These are phyloP conservation scores for Crypturellus tataupa DNA, from an alignment of 2,797 vertebrate genomes.

Conservation along the genomic window DNA sequence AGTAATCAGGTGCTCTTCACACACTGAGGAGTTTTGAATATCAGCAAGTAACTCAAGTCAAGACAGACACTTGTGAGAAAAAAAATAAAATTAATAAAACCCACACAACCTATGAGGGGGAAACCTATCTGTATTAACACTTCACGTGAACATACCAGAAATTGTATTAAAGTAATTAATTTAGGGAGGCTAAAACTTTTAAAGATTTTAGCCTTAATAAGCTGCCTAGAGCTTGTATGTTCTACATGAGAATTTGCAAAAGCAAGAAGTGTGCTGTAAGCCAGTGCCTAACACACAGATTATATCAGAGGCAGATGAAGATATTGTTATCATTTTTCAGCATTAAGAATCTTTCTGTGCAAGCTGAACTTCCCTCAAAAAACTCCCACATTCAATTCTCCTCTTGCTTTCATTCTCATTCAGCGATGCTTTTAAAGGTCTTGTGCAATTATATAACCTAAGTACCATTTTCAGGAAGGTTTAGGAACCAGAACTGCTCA, in stretches of 20 bases:
- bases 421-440: neutral
- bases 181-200: neutral
- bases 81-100: too few relatives aligned
- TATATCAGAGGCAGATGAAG: neutral
- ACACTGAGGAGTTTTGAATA: neutral
- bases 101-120: neutral
- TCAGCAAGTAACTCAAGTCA: neutral
- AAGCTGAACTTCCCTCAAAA: neutral
- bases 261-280: neutral
- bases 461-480: neutral
- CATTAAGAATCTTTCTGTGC: neutral
- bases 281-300: neutral
- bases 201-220: conserved; percentile 9
- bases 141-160: neutral
- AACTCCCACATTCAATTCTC: neutral
- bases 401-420: neutral
- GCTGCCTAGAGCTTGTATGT: neutral
- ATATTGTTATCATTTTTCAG: neutral
- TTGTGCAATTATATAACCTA: neutral
- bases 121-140: neutral
- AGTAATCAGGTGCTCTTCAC: neutral
- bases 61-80: neutral
- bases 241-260: conserved; percentile 9
- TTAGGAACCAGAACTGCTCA: neutral
- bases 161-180: neutral